A percentile compares a stretch with the other conserved stretches of the same genome.
Evolutionary conservation across 2,113 vertebrate species (phyloP).

Genomic region (Rostratula benghalensis): DNA sequence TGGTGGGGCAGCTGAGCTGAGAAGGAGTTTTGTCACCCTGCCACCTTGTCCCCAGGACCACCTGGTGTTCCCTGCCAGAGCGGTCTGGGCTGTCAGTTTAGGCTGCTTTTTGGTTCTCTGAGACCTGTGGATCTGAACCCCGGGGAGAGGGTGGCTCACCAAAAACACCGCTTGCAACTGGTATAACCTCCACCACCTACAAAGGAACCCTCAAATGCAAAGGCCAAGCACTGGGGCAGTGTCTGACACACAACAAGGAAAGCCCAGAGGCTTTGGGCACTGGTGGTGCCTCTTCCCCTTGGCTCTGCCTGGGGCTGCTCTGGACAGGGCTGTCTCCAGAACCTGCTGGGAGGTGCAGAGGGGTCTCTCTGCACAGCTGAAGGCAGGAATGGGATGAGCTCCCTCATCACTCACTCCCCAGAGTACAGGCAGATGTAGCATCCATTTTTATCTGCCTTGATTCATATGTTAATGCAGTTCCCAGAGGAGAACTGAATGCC

Average conservation of each 20-base stretch:
- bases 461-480: neutral
- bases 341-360: neutral
- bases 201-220: neutral
- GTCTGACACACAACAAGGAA: neutral
- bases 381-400: neutral
- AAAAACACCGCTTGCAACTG: neutral
- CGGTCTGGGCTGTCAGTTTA: fast-evolving
- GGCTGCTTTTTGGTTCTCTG: neutral
- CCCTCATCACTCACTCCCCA: neutral
- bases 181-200: fast-evolving
- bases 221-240: neutral
- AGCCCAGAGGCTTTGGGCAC: neutral
- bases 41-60: fast-evolving
- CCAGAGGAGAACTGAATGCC: neutral
- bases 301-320: neutral
- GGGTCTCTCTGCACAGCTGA: neutral
- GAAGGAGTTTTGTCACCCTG: neutral
- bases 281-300: neutral
- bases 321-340: neutral
- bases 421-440: neutral
- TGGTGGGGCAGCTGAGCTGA: fast-evolving
- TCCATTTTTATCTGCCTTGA: fast-evolving
- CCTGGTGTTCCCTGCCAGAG: neutral
- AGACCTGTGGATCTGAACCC: neutral
- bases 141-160: neutral